Conservation (phyloP, 2,797 vertebrate genomes). For the Cirrhinus molitorella region DNA sequence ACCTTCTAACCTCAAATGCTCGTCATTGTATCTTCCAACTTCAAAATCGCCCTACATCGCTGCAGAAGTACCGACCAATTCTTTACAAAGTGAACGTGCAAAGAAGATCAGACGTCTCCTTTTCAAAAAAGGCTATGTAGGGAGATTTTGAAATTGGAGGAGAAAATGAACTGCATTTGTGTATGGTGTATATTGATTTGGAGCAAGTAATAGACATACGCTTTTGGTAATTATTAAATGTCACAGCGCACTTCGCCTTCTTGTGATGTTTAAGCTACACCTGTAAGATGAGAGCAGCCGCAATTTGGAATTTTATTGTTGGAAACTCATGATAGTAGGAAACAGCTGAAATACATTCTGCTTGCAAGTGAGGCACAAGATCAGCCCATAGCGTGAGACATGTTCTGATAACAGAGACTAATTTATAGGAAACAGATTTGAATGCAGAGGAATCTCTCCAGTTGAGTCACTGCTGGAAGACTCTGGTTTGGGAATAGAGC, state of each 20-base stretch:
- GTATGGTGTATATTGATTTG: background rate
- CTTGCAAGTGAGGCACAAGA: slow-evolving; percentile 23
- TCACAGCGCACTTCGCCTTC: background rate
- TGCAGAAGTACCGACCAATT: no score
- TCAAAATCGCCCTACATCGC: no score
- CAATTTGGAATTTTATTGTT: background rate
- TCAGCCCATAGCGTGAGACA: slow-evolving; percentile 16
- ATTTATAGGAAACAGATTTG: slow-evolving; percentile 47
- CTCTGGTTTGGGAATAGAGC: slow-evolving; percentile 26
- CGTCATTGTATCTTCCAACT: no score
- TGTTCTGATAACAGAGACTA: slow-evolving; percentile 36
- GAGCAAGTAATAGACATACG: background rate
- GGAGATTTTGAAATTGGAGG: no score
- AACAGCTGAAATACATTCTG: slow-evolving; percentile 7
- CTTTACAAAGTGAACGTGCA: no score
- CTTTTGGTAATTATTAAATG: background rate
- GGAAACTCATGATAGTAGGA: slow-evolving; percentile 1
- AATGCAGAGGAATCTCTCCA: slow-evolving; percentile 31
- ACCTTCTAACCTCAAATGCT: no score
- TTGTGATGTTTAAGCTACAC: background rate
- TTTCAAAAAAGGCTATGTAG: no score
- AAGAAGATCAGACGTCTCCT: no score
- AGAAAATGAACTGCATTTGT: no score
- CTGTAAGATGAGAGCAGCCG: background rate
- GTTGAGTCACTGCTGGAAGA: slow-evolving; percentile 31